Evolutionary conservation across 2,113 vertebrate species (phyloP), one percentile per base, ranked within the genome.

Genomic region (Nothocercus nigrocapillus): DNA sequence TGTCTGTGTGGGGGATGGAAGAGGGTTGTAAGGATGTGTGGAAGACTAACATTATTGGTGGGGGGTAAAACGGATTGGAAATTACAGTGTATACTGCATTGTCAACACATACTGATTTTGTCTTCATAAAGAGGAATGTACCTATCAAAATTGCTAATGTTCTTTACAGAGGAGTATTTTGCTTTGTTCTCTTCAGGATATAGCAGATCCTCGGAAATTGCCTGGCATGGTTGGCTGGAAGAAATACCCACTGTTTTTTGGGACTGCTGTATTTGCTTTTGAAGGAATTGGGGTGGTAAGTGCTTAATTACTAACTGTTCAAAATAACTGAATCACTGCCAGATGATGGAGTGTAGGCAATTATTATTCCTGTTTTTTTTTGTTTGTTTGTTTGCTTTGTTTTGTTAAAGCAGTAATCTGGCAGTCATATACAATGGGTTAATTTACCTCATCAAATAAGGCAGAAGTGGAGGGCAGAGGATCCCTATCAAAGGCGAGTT

Each of bases 261-360:
- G 98, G 44, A 98, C 98, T 15, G 98, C 98, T 56, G 95, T 99
- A 83, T 99, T 99, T 98, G 98, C 98, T 75, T 99, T 99, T 96
- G 98, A 99, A 97, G 98, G 98, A 90, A 99, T 99, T 0, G 98
- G 98, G 95, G 98, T 99, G 98, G 98, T 99, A 97, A 98, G 98
- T 96, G 93, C 86, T 74, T 90, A 27, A 58, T 91, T 70, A 11
- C 19, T 51, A 24, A 70, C 11, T 74, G 28, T 76, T 74, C 47
- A 73, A 15, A 80, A 54, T 77, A 19, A 14, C 21, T 38, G 27
- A 8, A 6, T 75, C 9, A 64, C 0, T 88, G 54, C 45, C 90
- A 42, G 13, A 12, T 0, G 2, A 13, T 62, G 34, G 12, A 47
- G 51, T 61, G 20, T 28, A 19, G 66, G 9, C 34, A 68, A 11